Conservation (phyloP, 2,113 vertebrate species). For the Ceyx cyanopectus region DNA sequence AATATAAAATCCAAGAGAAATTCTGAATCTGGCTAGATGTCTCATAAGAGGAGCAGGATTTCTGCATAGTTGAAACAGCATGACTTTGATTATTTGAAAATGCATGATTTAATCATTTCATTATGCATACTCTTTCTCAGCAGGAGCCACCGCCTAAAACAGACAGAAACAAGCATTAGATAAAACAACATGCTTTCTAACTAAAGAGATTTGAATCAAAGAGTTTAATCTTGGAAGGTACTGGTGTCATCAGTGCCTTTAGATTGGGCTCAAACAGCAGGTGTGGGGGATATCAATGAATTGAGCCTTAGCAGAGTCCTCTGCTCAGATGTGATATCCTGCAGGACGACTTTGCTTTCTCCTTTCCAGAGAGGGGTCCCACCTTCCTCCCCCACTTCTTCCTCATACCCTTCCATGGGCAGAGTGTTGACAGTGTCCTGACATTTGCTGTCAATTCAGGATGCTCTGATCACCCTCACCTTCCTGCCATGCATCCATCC, state of each 20-base stretch:
- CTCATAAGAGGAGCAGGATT: slow-evolving; percentile 36
- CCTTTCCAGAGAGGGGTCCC: not conserved
- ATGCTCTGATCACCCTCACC: rapidly evolving
- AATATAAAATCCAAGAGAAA: slow-evolving; percentile 44
- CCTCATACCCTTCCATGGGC: rapidly evolving
- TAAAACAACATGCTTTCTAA: slow-evolving; percentile 40
- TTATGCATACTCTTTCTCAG: slow-evolving; percentile 65
- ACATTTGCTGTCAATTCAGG: not conserved
- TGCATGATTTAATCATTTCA: slow-evolving; percentile 64
- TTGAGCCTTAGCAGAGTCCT: not conserved
- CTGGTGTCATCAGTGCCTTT: not conserved
- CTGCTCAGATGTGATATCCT: not conserved
- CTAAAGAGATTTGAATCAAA: slow-evolving; percentile 41
- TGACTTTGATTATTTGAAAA: slow-evolving; percentile 59
- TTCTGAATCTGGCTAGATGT: slow-evolving; percentile 5
- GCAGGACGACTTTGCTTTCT: not conserved
- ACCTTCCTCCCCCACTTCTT: not conserved
- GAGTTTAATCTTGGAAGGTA: slow-evolving; percentile 5
- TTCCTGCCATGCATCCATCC: not conserved
- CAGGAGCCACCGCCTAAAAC: slow-evolving; percentile 40
- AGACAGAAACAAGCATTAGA: slow-evolving; percentile 45
- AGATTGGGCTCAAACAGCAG: not conserved
- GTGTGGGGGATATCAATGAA: not conserved
- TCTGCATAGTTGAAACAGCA: slow-evolving; percentile 48
- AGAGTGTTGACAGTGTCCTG: not conserved